Evolutionary conservation across 2,113 vertebrate genomes (phyloP).

Genomic region (Hydrolagus affinis): DNA sequence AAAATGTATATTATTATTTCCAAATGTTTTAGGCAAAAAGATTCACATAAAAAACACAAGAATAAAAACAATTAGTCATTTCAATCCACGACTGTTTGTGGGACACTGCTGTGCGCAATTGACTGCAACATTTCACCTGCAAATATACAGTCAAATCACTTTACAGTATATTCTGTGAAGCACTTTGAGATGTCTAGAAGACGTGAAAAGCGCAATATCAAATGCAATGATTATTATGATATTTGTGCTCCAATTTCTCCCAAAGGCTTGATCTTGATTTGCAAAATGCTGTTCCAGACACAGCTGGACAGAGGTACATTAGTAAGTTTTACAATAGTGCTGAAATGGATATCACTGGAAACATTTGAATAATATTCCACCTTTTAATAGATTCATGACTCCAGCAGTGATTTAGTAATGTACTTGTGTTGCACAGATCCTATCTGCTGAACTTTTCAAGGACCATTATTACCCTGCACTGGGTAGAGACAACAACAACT

Average conservation of each 20-base stretch:
- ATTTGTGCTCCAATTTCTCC: neutral
- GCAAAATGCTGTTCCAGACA: conserved; percentile 10
- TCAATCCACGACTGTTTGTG: no score
- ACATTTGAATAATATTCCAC: conserved; percentile 8
- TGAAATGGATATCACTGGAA: neutral
- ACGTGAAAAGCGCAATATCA: no score
- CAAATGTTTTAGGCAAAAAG: neutral
- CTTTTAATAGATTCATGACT: neutral
- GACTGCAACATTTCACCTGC: no score
- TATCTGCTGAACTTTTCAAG: neutral
- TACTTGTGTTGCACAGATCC: neutral
- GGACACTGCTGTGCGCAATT: no score
- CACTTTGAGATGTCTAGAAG: no score
- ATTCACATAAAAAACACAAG: no score
- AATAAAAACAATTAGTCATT: no score
- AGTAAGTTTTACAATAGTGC: neutral
- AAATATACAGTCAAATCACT: no score
- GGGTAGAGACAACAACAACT: neutral
- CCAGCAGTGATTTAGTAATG: neutral
- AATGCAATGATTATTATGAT: no score
- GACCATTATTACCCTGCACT: neutral
- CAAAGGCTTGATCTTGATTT: neutral
- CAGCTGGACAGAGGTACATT: neutral
- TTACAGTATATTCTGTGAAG: no score
- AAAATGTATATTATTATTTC: neutral